These are phyloP conservation scores for Pecten maximus DNA, from an alignment of 2,888 invertebrate species.

Conservation along the genomic window DNA sequence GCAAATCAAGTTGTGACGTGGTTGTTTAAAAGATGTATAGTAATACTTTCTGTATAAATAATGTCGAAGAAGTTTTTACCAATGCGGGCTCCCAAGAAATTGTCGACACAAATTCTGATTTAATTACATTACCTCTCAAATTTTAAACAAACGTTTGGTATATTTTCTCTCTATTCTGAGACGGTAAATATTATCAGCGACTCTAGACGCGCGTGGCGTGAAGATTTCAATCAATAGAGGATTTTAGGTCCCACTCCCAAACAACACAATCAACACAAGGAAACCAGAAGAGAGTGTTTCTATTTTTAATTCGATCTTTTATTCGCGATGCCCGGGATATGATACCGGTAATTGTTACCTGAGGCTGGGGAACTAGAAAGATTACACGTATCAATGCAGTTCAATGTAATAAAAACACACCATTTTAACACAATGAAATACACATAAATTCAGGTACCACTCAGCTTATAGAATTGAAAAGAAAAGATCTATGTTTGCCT, in stretches of 20 bases:
- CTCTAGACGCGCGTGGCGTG: neutral
- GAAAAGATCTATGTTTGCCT: neutral
- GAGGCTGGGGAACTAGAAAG: neutral
- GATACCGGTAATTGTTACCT: neutral
- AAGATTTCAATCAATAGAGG: slow-evolving; percentile 11
- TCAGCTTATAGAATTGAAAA: neutral
- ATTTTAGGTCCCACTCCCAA: neutral
- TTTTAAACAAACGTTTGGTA: neutral
- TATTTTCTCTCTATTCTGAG: neutral
- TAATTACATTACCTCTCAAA: neutral
- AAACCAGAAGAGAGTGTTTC: neutral
- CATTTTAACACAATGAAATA: neutral
- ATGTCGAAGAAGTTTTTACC: neutral
- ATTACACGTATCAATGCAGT: neutral
- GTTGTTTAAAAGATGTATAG: neutral
- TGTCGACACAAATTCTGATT: neutral
- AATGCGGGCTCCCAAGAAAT: neutral
- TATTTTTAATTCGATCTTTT: slow-evolving; percentile 16
- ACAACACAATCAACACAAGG: neutral
- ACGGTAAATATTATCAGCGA: neutral
- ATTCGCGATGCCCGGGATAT: neutral
- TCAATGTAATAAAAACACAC: neutral
- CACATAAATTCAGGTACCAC: neutral
- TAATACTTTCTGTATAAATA: neutral
- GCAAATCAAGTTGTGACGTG: neutral